Conservation (phyloP, 2,113 vertebrate genomes). For the Hemiprocne comata region DNA sequence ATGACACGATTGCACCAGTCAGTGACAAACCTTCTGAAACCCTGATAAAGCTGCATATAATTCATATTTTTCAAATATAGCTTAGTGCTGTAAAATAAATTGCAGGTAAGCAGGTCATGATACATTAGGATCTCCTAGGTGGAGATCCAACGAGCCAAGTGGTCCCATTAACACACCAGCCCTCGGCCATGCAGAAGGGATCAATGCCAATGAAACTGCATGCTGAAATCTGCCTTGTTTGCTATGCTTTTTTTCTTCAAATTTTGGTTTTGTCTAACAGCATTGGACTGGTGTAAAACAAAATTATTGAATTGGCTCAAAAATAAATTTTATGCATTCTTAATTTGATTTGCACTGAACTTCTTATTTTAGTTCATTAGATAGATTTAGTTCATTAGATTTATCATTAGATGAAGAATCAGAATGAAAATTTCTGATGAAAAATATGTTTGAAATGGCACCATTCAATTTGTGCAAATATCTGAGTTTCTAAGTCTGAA, state of each 20-base stretch:
- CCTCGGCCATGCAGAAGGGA: neutral
- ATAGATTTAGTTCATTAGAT: too few species aligned
- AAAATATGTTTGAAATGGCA: neutral
- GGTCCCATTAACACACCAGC: rapidly evolving
- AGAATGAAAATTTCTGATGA: neutral
- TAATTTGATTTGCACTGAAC: neutral
- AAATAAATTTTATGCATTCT: neutral
- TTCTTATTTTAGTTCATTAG: neutral
- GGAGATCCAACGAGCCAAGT: neutral
- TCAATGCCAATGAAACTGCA: rapidly evolving
- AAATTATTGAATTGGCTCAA: neutral
- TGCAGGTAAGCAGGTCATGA: rapidly evolving
- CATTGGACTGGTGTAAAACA: neutral
- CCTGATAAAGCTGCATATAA: neutral
- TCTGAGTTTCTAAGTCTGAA: neutral
- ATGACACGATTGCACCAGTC: neutral
- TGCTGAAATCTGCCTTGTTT: neutral
- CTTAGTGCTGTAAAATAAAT: neutral
- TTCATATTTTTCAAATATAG: neutral
- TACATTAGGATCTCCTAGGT: neutral
- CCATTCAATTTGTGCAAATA: neutral
- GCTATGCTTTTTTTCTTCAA: neutral
- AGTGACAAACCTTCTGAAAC: neutral
- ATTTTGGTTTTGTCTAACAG: neutral
- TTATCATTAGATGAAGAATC: neutral